A percentile compares a stretch with the other conserved stretches of the same genome.
Conservation (phyloP, 2,113 vertebrate species). For the Columba livia region DNA sequence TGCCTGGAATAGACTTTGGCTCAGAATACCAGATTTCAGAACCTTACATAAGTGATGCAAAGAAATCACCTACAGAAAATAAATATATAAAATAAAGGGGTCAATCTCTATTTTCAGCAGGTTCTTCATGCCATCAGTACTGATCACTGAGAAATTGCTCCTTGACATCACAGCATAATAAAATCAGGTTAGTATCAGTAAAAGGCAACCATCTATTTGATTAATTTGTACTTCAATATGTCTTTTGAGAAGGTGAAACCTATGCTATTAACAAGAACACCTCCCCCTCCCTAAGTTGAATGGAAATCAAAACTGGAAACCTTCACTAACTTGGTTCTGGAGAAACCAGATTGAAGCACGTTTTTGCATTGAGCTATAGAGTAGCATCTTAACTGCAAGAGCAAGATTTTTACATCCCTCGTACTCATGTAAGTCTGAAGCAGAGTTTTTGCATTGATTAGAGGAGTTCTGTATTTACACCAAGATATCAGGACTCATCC, state of each 20-base stretch:
- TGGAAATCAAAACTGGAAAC: constrained; percentile 14
- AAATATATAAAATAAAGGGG: neutral
- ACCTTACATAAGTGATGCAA: neutral
- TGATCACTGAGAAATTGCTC: neutral
- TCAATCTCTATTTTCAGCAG: neutral
- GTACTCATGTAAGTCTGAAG: neutral
- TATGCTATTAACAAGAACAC: neutral
- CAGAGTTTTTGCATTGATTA: neutral
- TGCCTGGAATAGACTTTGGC: neutral
- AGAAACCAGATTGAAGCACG: neutral
- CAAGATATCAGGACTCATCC: neutral
- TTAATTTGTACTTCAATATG: constrained; percentile 19
- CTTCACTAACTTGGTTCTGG: neutral
- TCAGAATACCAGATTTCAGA: neutral
- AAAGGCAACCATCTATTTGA: neutral
- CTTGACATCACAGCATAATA: neutral
- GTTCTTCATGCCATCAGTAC: neutral
- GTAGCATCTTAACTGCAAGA: neutral
- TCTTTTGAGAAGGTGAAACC: constrained; percentile 44
- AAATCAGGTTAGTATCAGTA: constrained; percentile 2
- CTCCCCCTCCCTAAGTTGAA: neutral
- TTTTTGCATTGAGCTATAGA: neutral
- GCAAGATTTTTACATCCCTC: neutral
- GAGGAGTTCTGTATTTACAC: neutral
- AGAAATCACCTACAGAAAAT: neutral